Evolutionary conservation across 1,140 invertebrate genomes (phyloP), one percentile per base, ranked within the genome.

Genomic region (Zaprionus inermis): DNA sequence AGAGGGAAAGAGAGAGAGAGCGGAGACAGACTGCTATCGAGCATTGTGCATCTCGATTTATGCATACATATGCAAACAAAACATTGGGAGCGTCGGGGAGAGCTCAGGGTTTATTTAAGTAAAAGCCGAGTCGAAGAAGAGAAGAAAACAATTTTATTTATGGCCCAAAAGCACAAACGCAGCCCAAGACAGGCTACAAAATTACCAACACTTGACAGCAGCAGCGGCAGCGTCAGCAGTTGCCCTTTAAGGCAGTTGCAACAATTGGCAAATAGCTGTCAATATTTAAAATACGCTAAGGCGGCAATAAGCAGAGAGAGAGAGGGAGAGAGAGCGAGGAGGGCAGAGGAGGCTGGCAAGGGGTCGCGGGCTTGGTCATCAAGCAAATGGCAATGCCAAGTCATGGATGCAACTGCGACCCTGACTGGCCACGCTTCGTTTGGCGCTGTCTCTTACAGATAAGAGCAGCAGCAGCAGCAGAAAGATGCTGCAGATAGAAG

Each of bases 201-300:
- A 76, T 82, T 83, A 81, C 84, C 78, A 75, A 76, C 81, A 79
- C 68, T 83, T 76, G 80, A 81, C 76, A 72, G 64, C 71, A 66
- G 28, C 41, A 49, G 38, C 4, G 6, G 16, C 46, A 52, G 54
- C 24, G 5, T 3, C 3, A 5, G 52, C 18, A 30, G 14, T 28
- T 28, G 52, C 38, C 56, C 61, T 74, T 69, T 79, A 59, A 65
- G 36, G 44, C 51, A 77, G 60, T 57, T 64, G 80, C 69, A 76
- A 68, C 81, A 88, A 89, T 88, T 89, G 80, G 80, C 84, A 79
- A 89, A 84, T 81, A 73, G 84, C 84, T 88, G 84, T 84, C 84
- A 88, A 88, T 88, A 89, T 89, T 88, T 89, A 61, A 80, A 89
- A 78, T 58, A 58, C 59, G 65, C 57, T 56, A 63, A 76, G 18